A percentile compares a stretch with the other conserved stretches of the same genome.
Evolutionary conservation across 2,888 invertebrate species (phyloP).

Genomic region (Pandemis cinnamomeana): DNA sequence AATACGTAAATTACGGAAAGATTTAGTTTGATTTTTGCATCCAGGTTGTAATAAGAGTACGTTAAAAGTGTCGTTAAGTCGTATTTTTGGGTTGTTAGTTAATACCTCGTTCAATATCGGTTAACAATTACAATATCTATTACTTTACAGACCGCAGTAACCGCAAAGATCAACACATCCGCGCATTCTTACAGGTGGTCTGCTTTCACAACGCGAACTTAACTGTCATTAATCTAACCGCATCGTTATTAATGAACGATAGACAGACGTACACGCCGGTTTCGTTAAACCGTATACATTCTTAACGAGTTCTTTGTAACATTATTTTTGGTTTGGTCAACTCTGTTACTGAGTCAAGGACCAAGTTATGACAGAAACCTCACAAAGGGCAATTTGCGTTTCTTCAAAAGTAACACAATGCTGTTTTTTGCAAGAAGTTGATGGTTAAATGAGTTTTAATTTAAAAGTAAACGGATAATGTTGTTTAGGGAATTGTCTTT

Average conservation of each 20-base stretch:
- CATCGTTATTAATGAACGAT: slow-evolving; percentile 49
- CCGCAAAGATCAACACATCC: slow-evolving; percentile 39
- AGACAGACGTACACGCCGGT: slow-evolving; percentile 17
- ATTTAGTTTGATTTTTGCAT: not conserved
- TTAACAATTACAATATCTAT: slow-evolving; percentile 23
- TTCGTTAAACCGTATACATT: slow-evolving; percentile 33
- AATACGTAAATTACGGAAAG: not conserved
- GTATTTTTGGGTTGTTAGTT: not conserved
- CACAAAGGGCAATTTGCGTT: slow-evolving; percentile 35
- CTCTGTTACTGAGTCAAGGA: slow-evolving; percentile 36
- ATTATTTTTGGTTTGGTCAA: slow-evolving; percentile 34
- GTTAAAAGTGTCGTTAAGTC: not conserved
- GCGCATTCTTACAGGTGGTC: slow-evolving; percentile 51
- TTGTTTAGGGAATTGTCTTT: slow-evolving; percentile 3
- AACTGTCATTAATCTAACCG: slow-evolving; percentile 51
- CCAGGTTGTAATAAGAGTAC: not conserved
- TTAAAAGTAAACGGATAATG: not conserved
- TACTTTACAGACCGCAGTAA: slow-evolving; percentile 23
- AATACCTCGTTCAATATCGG: not conserved
- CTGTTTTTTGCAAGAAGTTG: slow-evolving; percentile 16
- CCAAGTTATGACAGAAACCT: slow-evolving; percentile 32
- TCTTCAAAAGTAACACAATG: slow-evolving; percentile 20
- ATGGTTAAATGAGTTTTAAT: slow-evolving; percentile 28
- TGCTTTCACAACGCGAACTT: slow-evolving; percentile 56
- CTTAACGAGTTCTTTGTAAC: slow-evolving; percentile 35